A percentile compares a stretch with the other conserved stretches of the same genome.
Conservation (phyloP, 2,113 vertebrate species). For the Lanius ludovicianus region DNA sequence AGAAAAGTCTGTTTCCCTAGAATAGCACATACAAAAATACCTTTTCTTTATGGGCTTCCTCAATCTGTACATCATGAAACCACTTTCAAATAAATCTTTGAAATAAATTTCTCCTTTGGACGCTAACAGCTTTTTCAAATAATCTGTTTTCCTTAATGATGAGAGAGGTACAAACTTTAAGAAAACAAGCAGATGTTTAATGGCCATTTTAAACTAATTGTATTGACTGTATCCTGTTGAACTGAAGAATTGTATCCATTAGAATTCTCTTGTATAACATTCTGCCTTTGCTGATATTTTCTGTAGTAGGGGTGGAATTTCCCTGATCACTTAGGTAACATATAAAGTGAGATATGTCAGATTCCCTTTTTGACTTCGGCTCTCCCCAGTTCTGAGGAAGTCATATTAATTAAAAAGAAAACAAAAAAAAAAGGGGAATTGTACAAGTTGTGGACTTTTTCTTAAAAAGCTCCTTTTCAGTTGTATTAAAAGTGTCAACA, state of each 20-base stretch:
- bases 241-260: slow-evolving; percentile 29
- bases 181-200: slow-evolving; percentile 17
- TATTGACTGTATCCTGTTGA: slow-evolving; percentile 21
- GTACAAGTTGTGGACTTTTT: not conserved
- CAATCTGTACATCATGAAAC: not conserved
- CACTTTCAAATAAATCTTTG: not conserved
- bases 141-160: slow-evolving; percentile 15
- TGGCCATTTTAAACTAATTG: slow-evolving; percentile 38
- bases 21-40: not conserved
- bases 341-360: not conserved
- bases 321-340: not conserved
- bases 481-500: slow-evolving; percentile 67
- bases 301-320: not conserved
- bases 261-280: not conserved
- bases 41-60: not conserved
- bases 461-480: slow-evolving; percentile 57
- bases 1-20: not conserved
- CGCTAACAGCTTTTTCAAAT: not conserved
- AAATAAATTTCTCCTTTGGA: not conserved
- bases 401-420: slow-evolving; percentile 31
- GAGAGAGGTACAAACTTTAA: not conserved
- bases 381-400: not conserved
- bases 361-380: not conserved
- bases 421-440: not conserved
- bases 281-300: not conserved